Conservation (phyloP, 2,888 invertebrate genomes). For the Agrypnus murinus region DNA sequence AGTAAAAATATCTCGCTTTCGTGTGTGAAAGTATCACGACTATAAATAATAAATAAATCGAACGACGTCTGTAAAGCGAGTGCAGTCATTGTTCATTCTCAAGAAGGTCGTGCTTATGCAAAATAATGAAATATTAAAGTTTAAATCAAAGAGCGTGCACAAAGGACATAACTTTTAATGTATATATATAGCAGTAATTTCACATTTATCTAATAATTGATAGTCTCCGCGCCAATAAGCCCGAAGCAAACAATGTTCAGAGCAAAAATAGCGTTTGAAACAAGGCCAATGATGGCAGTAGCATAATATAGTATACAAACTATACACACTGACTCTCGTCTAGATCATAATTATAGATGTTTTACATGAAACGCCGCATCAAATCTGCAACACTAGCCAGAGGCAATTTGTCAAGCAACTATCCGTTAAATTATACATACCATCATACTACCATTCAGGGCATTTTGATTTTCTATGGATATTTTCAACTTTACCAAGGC, state of each 20-base stretch:
- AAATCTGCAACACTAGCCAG: constrained; percentile 41
- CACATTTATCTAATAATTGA: constrained; percentile 30
- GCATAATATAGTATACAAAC: too few relatives aligned
- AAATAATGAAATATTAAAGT: constrained; percentile 26
- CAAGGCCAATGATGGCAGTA: constrained; percentile 42
- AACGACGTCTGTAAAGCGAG: constrained; percentile 13
- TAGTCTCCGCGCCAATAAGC: constrained; percentile 32
- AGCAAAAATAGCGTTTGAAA: constrained; percentile 30
- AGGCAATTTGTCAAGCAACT: constrained; percentile 46
- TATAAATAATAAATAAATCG: constrained; percentile 21
- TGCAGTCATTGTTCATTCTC: constrained; percentile 15
- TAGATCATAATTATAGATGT: constrained; percentile 43
- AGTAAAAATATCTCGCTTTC: constrained; percentile 5
- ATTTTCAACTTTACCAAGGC: not conserved
- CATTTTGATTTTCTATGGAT: too few relatives aligned
- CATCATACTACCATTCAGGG: too few relatives aligned
- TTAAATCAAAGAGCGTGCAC: constrained; percentile 32
- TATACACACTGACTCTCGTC: constrained; percentile 30
- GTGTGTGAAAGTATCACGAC: constrained; percentile 26
- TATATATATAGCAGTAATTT: constrained; percentile 28
- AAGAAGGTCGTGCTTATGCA: constrained; percentile 30
- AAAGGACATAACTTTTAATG: constrained; percentile 29
- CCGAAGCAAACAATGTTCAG: constrained; percentile 1
- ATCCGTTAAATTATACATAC: constrained; percentile 38
- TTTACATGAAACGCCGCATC: constrained; percentile 40